Evolutionary conservation across 2,797 vertebrate species (phyloP).

Genomic region (Betta splendens): DNA sequence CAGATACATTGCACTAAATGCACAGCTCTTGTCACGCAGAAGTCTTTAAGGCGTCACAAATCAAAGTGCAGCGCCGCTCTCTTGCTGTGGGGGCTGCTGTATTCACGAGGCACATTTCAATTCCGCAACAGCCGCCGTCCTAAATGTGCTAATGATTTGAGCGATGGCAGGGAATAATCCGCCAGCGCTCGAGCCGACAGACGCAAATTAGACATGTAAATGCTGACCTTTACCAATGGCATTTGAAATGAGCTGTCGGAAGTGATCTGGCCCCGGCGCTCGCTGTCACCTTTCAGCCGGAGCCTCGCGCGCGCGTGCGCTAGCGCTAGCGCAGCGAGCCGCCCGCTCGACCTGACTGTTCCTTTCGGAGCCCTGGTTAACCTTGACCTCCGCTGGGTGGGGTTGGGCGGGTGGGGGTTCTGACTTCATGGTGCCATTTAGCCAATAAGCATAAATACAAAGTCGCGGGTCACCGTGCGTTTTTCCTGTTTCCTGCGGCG

Average conservation of each 20-base stretch:
- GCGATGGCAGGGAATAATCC: constrained; percentile 90
- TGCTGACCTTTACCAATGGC: constrained; percentile 81
- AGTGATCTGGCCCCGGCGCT: constrained; percentile 66
- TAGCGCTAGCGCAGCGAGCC: neutral
- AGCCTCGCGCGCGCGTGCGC: constrained; percentile 21
- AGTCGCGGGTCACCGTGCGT: constrained; percentile 16
- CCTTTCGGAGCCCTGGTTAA: constrained; percentile 48
- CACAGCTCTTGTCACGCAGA: constrained; percentile 22
- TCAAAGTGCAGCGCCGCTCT: constrained; percentile 36
- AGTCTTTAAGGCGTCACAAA: constrained; percentile 58
- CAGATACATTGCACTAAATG: constrained; percentile 22
- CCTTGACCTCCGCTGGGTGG: constrained; percentile 79
- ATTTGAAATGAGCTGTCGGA: constrained; percentile 78
- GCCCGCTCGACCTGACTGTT: constrained; percentile 14
- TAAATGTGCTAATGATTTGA: constrained; percentile 82
- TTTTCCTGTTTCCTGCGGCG: constrained; percentile 7
- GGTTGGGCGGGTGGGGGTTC: too few relatives aligned
- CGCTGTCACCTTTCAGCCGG: constrained; percentile 61
- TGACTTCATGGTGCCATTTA: constrained; percentile 14
- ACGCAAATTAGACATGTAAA: constrained; percentile 83
- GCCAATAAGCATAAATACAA: constrained; percentile 37
- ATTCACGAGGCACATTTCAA: constrained; percentile 67
- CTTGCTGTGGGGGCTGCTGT: constrained; percentile 49
- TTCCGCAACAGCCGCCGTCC: constrained; percentile 59
- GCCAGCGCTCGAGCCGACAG: constrained; percentile 74